Evolutionary conservation across 2,797 vertebrate genomes (phyloP).

Genomic region (Bufotes viridis): DNA sequence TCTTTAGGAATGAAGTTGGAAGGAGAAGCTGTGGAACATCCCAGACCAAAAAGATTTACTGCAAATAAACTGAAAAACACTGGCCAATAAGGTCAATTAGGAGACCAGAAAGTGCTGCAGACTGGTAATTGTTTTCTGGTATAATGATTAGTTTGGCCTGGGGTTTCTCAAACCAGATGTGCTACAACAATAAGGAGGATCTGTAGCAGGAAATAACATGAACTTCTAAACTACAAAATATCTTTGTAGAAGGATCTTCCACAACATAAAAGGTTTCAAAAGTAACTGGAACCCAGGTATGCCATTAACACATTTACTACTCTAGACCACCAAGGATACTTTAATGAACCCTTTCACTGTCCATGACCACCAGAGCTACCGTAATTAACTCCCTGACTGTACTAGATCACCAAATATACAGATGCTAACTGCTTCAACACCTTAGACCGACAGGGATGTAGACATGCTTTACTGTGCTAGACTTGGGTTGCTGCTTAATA

Average conservation of each 20-base stretch:
- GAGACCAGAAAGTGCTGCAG: conserved; percentile 21
- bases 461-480: too few species aligned
- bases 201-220: neutral
- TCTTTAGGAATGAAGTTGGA: conserved; percentile 20
- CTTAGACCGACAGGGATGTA: too few species aligned
- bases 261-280: neutral
- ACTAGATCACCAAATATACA: too few species aligned
- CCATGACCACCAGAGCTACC: too few species aligned
- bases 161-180: conserved; percentile 43
- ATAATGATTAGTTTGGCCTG: conserved; percentile 35
- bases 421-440: too few species aligned
- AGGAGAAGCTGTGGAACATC: conserved; percentile 9
- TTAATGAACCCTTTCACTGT: too few species aligned
- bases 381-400: too few species aligned
- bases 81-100: conserved; percentile 46
- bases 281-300: too few species aligned
- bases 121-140: conserved; percentile 47
- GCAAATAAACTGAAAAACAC: conserved; percentile 42
- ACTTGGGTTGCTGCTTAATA: too few species aligned
- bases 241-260: neutral
- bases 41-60: conserved; percentile 47
- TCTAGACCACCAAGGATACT: too few species aligned
- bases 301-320: too few species aligned
- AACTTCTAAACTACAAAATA: neutral
- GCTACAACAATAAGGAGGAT: conserved; percentile 26